Evolutionary conservation across 2,888 invertebrate genomes (phyloP).

Genomic region (Ormyrus pomaceus): DNA sequence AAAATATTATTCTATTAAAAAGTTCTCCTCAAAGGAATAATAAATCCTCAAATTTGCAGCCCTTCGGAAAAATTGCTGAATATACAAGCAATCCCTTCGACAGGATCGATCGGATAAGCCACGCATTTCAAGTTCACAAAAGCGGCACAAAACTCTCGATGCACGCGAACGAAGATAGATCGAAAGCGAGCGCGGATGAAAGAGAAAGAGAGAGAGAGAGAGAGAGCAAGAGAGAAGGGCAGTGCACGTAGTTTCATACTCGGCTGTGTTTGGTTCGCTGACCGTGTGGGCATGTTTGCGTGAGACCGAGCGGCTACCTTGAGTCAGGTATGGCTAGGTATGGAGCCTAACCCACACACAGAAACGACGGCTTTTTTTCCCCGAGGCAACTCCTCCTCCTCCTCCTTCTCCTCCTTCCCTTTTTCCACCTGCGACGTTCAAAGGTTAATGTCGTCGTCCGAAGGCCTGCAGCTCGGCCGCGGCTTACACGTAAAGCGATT

Average conservation of each 20-base stretch:
- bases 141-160: background rate
- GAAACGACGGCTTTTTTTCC: slow-evolving; percentile 6
- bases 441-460: slow-evolving; percentile 50
- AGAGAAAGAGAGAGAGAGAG: background rate
- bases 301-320: slow-evolving; percentile 32
- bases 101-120: background rate
- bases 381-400: slow-evolving; percentile 18
- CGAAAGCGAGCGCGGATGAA: background rate
- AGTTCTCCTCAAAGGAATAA: background rate
- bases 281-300: slow-evolving; percentile 36
- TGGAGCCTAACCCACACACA: too few relatives aligned
- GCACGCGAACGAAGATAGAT: background rate
- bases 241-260: slow-evolving; percentile 33
- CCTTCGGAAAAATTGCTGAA: background rate
- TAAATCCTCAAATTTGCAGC: background rate
- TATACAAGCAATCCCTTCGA: background rate
- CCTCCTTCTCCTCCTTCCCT: slow-evolving; percentile 36
- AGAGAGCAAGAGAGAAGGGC: background rate
- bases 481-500: background rate
- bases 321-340: background rate
- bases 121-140: background rate
- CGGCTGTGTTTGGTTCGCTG: slow-evolving; percentile 50
- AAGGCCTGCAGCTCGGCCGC: slow-evolving; percentile 13
- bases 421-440: slow-evolving; percentile 57
- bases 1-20: background rate